These are phyloP conservation scores for Peromyscus eremicus DNA, from an alignment of 2,797 vertebrate genomes.

Conservation along the genomic window DNA sequence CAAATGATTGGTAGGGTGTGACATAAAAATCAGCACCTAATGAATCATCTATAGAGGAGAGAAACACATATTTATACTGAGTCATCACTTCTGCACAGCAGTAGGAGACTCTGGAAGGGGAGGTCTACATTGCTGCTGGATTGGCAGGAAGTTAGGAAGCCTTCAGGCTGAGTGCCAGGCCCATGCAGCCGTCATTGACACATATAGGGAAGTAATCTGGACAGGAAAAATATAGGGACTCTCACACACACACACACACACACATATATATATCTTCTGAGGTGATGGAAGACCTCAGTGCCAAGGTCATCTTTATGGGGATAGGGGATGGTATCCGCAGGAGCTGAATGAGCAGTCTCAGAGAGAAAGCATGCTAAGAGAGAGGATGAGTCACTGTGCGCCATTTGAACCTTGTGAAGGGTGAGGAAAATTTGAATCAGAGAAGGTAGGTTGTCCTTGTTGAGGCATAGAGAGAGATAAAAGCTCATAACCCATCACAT, in stretches of 20 bases:
- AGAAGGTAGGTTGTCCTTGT: neutral
- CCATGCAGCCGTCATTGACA: neutral
- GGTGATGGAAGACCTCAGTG: neutral
- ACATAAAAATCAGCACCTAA: neutral
- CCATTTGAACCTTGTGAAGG: neutral
- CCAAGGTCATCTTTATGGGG: neutral
- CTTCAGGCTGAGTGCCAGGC: neutral
- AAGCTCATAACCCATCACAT: fast-evolving
- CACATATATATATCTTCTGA: neutral
- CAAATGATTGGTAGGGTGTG: neutral
- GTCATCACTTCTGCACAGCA: neutral
- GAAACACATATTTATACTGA: neutral
- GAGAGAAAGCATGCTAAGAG: neutral
- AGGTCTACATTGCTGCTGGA: neutral
- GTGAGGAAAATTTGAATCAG: neutral
- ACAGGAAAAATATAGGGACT: neutral
- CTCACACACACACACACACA: neutral
- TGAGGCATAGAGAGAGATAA: neutral
- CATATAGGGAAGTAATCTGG: neutral
- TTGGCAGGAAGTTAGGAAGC: neutral
- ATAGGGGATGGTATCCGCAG: neutral
- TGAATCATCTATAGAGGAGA: neutral
- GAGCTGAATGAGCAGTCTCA: neutral
- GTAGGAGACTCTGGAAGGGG: neutral
- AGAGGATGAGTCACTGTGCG: neutral